These are phyloP conservation scores for Gibbula magus DNA, from an alignment of 2,888 invertebrate genomes.

Conservation along the genomic window DNA sequence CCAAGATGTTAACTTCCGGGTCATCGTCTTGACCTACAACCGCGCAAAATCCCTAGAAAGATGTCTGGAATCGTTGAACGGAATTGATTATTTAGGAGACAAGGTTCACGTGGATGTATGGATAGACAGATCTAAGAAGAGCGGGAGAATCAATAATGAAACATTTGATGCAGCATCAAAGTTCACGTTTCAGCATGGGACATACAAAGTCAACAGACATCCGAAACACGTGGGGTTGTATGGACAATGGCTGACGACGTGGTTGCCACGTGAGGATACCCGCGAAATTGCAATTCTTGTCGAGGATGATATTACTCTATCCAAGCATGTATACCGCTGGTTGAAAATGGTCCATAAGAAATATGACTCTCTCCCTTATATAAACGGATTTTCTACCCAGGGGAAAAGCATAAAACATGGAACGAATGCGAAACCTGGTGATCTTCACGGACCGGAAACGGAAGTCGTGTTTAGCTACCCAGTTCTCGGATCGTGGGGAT, in stretches of 20 bases:
- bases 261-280: slow-evolving; percentile 48
- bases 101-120: slow-evolving; percentile 44
- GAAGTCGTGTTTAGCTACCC: slow-evolving; percentile 53
- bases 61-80: slow-evolving; percentile 39
- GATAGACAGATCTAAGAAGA: slow-evolving; percentile 43
- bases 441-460: slow-evolving; percentile 40
- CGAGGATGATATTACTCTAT: slow-evolving; percentile 66
- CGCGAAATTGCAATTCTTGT: slow-evolving; percentile 63
- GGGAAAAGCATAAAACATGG: slow-evolving; percentile 52
- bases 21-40: slow-evolving; percentile 47
- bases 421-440: slow-evolving; percentile 32
- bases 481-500: slow-evolving; percentile 64
- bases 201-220: slow-evolving; percentile 41
- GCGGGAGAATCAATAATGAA: slow-evolving; percentile 31
- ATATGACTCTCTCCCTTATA: slow-evolving; percentile 45
- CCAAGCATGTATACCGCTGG: slow-evolving; percentile 60
- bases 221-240: slow-evolving; percentile 46
- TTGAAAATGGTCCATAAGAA: slow-evolving; percentile 56
- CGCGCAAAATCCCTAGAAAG: slow-evolving; percentile 40
- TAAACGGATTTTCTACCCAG: slow-evolving; percentile 58
- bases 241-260: slow-evolving; percentile 58
- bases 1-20: slow-evolving; percentile 37
- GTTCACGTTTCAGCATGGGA: slow-evolving; percentile 46
- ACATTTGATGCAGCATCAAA: slow-evolving; percentile 35
- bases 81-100: slow-evolving; percentile 39